phyloP scores from a whole-genome alignment of 1,140 invertebrate species.

The Himalopsyche phryganea region DNA sequence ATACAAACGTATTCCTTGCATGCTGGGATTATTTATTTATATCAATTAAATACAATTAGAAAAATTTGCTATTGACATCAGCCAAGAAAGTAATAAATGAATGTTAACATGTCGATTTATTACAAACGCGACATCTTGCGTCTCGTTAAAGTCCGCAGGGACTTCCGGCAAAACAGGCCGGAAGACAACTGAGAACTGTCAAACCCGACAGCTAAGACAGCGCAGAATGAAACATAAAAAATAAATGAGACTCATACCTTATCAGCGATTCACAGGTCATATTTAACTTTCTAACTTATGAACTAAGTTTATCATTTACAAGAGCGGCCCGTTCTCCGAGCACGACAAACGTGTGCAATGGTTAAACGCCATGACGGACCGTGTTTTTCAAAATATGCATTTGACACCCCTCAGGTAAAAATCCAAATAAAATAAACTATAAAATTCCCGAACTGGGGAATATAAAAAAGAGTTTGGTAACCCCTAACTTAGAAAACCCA shows the following conservation, averaged over 20 bases:
- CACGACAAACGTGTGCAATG: conserved; percentile 30
- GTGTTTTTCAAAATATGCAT: conserved; percentile 33
- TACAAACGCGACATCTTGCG: background rate
- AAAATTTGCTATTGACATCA: conserved; percentile 29
- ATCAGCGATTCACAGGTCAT: conserved; percentile 12
- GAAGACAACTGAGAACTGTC: too few relatives aligned
- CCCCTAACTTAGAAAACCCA: conserved; percentile 3
- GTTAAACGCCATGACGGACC: conserved; percentile 18
- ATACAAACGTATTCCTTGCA: conserved; percentile 36
- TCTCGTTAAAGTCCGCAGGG: background rate
- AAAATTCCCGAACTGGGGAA: background rate
- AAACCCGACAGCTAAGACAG: background rate
- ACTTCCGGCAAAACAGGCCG: too few relatives aligned
- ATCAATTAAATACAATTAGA: conserved; percentile 30
- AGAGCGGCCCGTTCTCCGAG: conserved; percentile 7
- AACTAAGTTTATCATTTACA: conserved; percentile 6
- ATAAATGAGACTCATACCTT: conserved; percentile 11
- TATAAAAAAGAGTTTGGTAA: conserved; percentile 1
- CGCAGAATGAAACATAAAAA: conserved; percentile 1
- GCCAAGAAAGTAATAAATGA: conserved; percentile 30
- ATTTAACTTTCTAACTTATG: conserved; percentile 15
- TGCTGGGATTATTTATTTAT: conserved; percentile 34
- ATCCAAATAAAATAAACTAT: conserved; percentile 3
- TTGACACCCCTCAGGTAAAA: conserved; percentile 4
- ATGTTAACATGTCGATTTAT: conserved; percentile 31